Base-by-base conservation (phyloP, 2,797 vertebrate genomes). In the Muscicapa comitata region DNA sequence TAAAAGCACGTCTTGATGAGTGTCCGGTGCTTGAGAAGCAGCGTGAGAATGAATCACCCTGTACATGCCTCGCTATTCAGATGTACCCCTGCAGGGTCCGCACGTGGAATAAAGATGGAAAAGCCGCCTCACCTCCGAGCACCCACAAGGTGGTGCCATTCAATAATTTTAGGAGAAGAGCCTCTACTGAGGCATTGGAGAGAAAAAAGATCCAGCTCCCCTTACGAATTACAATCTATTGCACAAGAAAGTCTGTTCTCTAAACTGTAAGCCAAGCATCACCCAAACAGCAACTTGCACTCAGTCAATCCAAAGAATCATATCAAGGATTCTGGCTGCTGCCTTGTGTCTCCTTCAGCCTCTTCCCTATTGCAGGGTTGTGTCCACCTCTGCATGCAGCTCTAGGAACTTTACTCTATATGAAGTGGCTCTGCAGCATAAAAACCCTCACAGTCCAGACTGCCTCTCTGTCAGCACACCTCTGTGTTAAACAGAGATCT, bases 91-190 rank as follows among this genome's bases (percentile, higher is more conserved):
- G 25, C 55, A 51, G 28, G 48, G 6, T 31, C 47, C 53, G 31
- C 16, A 1, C 9, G 11, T 4, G 38, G 43, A 51, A 45, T 20
- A 18, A 67, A 48, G 14, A 33, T 4, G 15, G 48, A 10, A 42
- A 88, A 74, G 10, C 16, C 58, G 42, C 37, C 28, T 18, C 18
- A 3, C 9, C 20, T 51, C 18, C 47, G 3, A 57, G 50, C 23
- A 63, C 57, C 94, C 96, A 96, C 96, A 88, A 93, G 96, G 77
- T 97, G 96, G 96, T 82, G 96, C 94, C 81, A 37, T 94, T 84
- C 86, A 67, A 85, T 88, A 90, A 94, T 79, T 61, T 95, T 94
- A 86, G 28, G 43, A 61, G 33, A 23, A 31, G 6, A 72, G 25
- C 28, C 3, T 14, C 24, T 35, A 17, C 17, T 13, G 37, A 61